Evolutionary conservation across 2,113 vertebrate genomes (phyloP).

Genomic region (Melanerpes formicivorus): DNA sequence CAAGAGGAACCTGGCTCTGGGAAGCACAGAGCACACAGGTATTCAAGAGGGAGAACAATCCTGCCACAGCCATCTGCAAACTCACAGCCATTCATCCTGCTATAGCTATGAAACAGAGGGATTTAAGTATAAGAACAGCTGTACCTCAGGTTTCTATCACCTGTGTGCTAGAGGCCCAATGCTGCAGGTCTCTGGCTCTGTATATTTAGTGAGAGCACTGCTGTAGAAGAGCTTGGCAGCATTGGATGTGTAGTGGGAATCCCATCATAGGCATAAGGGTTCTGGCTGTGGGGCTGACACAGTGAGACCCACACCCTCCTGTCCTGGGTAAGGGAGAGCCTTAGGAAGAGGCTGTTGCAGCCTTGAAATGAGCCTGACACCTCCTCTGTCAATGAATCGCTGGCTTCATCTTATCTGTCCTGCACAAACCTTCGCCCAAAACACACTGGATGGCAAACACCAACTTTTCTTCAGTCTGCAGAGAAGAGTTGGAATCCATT

Average conservation of each 20-base stretch:
- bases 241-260: background rate
- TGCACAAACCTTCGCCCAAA: background rate
- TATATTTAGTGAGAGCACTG: background rate
- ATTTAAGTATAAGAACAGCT: no score
- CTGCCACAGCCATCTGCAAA: no score
- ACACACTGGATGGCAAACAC: background rate
- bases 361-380: background rate
- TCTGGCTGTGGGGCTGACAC: background rate
- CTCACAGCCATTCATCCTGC: no score
- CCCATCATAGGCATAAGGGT: background rate
- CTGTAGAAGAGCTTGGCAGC: background rate
- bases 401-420: background rate
- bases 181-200: background rate
- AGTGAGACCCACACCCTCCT: background rate
- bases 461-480: background rate
- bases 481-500: background rate
- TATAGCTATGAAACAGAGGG: no score
- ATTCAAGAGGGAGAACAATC: no score
- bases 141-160: no score
- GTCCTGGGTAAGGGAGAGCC: background rate
- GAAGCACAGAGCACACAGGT: background rate
- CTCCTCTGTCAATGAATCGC: background rate
- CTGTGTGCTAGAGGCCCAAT: background rate
- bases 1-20: background rate
- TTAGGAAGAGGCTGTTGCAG: background rate